phyloP scores from a whole-genome alignment of 2,888 invertebrate genomes.

The Apamea crenata region DNA sequence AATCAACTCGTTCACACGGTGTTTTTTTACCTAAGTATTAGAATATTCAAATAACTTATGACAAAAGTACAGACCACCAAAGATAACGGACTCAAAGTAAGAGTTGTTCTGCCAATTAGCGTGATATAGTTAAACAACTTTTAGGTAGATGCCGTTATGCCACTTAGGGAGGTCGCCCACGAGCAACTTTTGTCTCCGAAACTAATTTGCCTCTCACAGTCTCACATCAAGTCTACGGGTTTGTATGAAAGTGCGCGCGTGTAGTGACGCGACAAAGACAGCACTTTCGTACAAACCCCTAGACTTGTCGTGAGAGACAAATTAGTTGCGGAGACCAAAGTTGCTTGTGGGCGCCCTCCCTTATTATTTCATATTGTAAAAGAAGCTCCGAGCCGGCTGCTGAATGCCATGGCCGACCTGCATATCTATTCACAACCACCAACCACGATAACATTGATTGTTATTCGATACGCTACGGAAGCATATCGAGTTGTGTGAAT shows the following conservation, averaged over 20 bases:
- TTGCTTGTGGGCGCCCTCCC: too few relatives aligned
- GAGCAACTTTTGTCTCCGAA: background rate
- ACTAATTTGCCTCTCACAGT: background rate
- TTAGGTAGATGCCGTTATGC: background rate
- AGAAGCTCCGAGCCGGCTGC: background rate
- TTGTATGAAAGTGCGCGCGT: background rate
- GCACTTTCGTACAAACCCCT: background rate
- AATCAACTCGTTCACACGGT: constrained; percentile 19
- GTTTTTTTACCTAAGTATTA: background rate
- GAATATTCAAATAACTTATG: background rate
- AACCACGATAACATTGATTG: too few relatives aligned
- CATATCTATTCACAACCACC: background rate
- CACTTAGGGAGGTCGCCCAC: background rate
- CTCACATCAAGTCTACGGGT: background rate
- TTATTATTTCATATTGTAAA: too few relatives aligned
- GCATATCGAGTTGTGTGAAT: too few relatives aligned
- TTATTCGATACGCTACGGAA: too few relatives aligned
- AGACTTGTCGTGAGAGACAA: background rate
- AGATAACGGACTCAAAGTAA: background rate
- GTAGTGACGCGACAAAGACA: background rate
- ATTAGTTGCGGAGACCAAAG: too few relatives aligned
- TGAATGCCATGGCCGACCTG: background rate
- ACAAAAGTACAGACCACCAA: background rate
- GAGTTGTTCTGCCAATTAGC: background rate
- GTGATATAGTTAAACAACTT: background rate